Evolutionary conservation across 2,797 vertebrate species (phyloP).

Genomic region (Ptychobarbus kaznakovi): DNA sequence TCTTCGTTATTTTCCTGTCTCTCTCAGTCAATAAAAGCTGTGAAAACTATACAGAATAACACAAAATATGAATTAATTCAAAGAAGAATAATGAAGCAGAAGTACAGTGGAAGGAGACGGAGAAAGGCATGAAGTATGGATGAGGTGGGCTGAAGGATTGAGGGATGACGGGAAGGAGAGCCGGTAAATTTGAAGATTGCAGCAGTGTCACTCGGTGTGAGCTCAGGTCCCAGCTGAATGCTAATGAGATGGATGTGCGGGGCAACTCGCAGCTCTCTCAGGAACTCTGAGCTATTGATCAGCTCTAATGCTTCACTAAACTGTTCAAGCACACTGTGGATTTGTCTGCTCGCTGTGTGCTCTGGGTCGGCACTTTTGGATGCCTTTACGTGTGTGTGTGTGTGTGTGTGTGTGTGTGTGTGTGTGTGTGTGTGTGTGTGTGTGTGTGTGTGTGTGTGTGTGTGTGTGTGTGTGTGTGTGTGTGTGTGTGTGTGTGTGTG

Average conservation of each 20-base stretch:
- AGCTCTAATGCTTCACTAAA: constrained; percentile 79
- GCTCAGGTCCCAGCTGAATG: constrained; percentile 51
- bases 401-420: too few species aligned
- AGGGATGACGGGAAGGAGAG: neutral
- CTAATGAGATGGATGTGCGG: constrained; percentile 74
- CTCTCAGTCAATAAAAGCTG: neutral
- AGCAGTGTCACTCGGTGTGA: constrained; percentile 48
- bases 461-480: too few species aligned
- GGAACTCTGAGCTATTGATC: constrained; percentile 73
- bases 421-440: too few species aligned
- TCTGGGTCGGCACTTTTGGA: neutral
- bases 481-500: too few species aligned
- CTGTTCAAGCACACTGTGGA: constrained; percentile 73
- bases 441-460: too few species aligned
- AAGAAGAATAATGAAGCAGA: neutral
- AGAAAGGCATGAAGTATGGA: neutral
- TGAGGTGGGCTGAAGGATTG: neutral
- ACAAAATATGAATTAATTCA: neutral
- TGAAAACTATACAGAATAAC: neutral
- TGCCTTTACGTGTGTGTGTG: neutral
- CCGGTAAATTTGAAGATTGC: constrained; percentile 13
- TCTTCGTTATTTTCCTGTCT: neutral
- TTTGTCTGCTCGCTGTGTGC: constrained; percentile 50
- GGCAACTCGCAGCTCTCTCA: constrained; percentile 66
- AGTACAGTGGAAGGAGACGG: neutral